phyloP scores from a whole-genome alignment of 2,113 vertebrate species.

The Nesospiza acunhae region DNA sequence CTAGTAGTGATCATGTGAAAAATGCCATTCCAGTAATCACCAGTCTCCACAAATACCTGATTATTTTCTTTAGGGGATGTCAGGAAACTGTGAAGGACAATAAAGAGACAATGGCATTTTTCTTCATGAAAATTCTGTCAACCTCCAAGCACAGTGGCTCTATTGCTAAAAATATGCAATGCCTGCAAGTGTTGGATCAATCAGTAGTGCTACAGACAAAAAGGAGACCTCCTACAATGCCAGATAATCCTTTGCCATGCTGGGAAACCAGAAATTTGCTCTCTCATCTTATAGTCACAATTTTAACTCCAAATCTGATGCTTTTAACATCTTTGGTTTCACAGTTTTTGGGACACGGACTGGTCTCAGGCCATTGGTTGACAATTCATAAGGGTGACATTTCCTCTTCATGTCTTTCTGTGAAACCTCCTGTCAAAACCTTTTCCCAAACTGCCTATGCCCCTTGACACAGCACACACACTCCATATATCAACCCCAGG shows the following conservation, averaged over 20 bases:
- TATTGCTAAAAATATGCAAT: neutral
- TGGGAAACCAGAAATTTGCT: neutral
- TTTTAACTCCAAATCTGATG: neutral
- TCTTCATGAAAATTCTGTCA: neutral
- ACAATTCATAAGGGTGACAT: neutral
- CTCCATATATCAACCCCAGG: neutral
- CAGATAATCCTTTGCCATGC: neutral
- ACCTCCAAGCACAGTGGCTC: neutral
- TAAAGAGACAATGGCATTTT: neutral
- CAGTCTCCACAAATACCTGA: neutral
- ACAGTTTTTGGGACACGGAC: neutral
- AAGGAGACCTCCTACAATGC: neutral
- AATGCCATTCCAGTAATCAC: neutral
- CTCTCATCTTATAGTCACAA: neutral
- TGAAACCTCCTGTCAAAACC: neutral
- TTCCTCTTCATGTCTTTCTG: neutral
- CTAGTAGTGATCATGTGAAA: neutral
- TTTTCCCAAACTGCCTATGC: neutral
- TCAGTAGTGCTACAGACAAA: neutral
- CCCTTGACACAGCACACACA: neutral
- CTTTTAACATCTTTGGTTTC: neutral
- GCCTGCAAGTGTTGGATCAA: neutral
- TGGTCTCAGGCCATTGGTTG: accelerated
- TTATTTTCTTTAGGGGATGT: neutral
- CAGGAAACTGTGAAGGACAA: neutral